These are phyloP conservation scores for Nannoperca australis DNA, from an alignment of 2,797 vertebrate genomes.

Conservation along the genomic window DNA sequence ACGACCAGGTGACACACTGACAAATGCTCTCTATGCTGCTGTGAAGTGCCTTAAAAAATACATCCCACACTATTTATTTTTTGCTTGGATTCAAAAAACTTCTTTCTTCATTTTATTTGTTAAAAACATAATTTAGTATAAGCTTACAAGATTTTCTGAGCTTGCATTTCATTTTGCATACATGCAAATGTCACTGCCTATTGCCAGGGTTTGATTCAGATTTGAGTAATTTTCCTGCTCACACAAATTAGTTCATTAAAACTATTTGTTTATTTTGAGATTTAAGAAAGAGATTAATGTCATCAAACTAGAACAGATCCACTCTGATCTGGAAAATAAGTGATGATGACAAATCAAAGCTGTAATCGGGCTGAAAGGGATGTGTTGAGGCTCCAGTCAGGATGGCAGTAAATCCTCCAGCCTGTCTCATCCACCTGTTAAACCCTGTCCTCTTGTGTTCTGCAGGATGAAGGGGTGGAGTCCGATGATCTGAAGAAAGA, in stretches of 20 bases:
- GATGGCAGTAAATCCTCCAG: background rate
- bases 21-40: background rate
- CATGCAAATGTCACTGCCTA: background rate
- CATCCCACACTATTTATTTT: background rate
- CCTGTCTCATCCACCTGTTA: background rate
- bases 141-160: background rate
- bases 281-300: constrained; percentile 1
- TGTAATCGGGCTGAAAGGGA: background rate
- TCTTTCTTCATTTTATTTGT: background rate
- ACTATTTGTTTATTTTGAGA: too few species aligned
- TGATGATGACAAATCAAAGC: background rate
- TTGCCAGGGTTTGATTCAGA: background rate
- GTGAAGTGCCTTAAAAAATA: background rate
- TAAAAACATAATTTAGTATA: background rate
- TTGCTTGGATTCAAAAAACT: background rate
- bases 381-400: background rate
- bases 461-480: constrained; percentile 97
- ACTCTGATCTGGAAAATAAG: background rate
- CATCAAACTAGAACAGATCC: background rate
- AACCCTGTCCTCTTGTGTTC: background rate
- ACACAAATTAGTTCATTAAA: background rate
- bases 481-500: constrained; percentile 99
- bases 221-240: background rate
- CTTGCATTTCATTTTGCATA: background rate
- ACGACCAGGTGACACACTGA: constrained; percentile 90